Evolutionary conservation across 2,888 invertebrate species (phyloP).

Genomic region (Magallana nippona): DNA sequence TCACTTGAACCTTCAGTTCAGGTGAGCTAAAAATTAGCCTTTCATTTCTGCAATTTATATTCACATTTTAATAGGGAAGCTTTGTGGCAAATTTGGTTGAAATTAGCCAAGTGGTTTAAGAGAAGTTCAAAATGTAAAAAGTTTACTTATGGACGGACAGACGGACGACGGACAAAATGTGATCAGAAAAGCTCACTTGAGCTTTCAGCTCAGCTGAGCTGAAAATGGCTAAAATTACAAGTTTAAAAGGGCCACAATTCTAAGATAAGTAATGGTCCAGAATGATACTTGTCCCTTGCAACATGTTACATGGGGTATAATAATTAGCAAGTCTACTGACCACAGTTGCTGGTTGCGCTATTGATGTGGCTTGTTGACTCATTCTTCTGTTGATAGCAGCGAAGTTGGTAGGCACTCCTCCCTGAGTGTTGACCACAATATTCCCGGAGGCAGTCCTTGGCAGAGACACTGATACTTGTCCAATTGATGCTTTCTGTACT

Average conservation of each 20-base stretch:
- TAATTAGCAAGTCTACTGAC: slow-evolving; percentile 44
- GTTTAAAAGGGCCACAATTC: no score
- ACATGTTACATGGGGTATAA: background rate
- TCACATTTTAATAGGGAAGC: no score
- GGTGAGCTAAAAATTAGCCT: no score
- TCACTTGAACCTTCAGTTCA: no score
- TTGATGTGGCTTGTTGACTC: slow-evolving; percentile 54
- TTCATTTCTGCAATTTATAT: no score
- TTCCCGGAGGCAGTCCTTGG: slow-evolving; percentile 64
- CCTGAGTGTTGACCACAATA: slow-evolving; percentile 70
- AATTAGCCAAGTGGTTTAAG: background rate
- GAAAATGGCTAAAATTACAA: background rate
- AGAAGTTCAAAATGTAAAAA: background rate
- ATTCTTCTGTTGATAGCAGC: slow-evolving; percentile 70
- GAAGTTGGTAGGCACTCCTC: slow-evolving; percentile 58
- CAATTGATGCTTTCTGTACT: slow-evolving; percentile 65
- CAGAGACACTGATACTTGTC: slow-evolving; percentile 52
- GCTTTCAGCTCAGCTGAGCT: background rate
- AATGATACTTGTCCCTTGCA: background rate
- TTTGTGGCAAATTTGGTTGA: no score
- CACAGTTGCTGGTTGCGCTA: slow-evolving; percentile 52
- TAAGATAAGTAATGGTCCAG: no score
- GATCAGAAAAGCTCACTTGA: slow-evolving; percentile 1
- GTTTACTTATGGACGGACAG: no score
- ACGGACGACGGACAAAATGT: background rate